Percentiles rank a stretch among this genome's conserved stretches.
Conservation (phyloP, 2,113 vertebrate species). For the Penelope pileata region DNA sequence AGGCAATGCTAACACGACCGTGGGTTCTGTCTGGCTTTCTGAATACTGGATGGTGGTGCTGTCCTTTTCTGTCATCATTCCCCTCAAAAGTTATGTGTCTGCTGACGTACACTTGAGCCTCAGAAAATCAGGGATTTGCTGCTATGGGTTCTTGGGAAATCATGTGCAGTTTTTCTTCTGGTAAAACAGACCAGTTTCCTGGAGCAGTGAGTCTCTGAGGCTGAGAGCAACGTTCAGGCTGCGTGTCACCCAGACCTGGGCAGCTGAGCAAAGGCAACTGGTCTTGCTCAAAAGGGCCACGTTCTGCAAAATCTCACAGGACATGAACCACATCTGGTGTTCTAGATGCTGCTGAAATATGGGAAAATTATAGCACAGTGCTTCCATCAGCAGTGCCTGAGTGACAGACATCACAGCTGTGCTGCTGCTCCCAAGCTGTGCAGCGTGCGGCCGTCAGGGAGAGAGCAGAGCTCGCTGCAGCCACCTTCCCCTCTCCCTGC, state of each 20-base stretch:
- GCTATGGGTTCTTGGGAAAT: neutral
- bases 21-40: neutral
- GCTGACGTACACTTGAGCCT: neutral
- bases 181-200: neutral
- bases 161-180: neutral
- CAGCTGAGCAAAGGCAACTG: conserved; percentile 1
- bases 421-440: neutral
- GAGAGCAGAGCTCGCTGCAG: neutral
- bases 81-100: rapidly evolving
- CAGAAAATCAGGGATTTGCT: neutral
- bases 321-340: conserved; percentile 2
- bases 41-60: rapidly evolving
- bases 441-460: neutral
- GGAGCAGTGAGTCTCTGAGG: neutral
- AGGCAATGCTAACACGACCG: neutral
- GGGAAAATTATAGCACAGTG: neutral
- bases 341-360: conserved; percentile 31
- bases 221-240: neutral
- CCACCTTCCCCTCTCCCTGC: neutral
- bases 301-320: neutral
- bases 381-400: neutral
- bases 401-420: neutral
- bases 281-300: neutral
- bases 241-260: neutral
- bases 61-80: neutral